These are phyloP conservation scores for Sinocyclocheilus grahami DNA, from an alignment of 2,113 vertebrate genomes.

Conservation along the genomic window DNA sequence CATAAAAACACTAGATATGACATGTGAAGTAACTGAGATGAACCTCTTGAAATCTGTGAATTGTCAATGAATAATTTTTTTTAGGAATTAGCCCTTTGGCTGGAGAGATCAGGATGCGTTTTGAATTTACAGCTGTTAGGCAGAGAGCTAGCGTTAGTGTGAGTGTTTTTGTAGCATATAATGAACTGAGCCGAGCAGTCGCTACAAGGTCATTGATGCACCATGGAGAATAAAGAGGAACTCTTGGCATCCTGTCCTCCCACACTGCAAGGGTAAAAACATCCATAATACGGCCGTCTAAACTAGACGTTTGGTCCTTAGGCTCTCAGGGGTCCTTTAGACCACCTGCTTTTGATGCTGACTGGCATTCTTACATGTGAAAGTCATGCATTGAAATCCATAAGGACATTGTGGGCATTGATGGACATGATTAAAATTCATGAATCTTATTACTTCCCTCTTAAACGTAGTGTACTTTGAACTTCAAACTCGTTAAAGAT, in stretches of 20 bases:
- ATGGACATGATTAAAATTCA: constrained; percentile 41
- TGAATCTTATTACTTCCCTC: constrained; percentile 11
- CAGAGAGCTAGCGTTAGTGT: neutral
- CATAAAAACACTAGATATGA: neutral
- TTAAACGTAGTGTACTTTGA: constrained; percentile 4
- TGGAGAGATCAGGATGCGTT: neutral
- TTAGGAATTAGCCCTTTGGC: constrained; percentile 20
- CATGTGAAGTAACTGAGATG: neutral
- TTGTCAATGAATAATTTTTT: constrained; percentile 27
- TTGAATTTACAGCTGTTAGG: constrained; percentile 23
- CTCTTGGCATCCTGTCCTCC: constrained; percentile 28
- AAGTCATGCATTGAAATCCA: constrained; percentile 25
- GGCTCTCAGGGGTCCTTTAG: neutral
- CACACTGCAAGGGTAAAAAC: constrained; percentile 40
- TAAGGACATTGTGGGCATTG: neutral
- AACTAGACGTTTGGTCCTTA: constrained; percentile 16
- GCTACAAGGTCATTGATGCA: constrained; percentile 29
- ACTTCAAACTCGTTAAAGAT: neutral
- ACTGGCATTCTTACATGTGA: constrained; percentile 32
- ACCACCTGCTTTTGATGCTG: constrained; percentile 37
- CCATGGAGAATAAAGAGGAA: constrained; percentile 25
- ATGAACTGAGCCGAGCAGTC: constrained; percentile 25
- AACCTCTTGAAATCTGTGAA: constrained; percentile 21
- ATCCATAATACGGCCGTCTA: constrained; percentile 21
- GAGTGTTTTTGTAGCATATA: constrained; percentile 34